Percentiles rank a stretch among this genome's conserved stretches.
These are phyloP conservation scores for Symphodus melops DNA, from an alignment of 2,113 vertebrate genomes.

Conservation along the genomic window DNA sequence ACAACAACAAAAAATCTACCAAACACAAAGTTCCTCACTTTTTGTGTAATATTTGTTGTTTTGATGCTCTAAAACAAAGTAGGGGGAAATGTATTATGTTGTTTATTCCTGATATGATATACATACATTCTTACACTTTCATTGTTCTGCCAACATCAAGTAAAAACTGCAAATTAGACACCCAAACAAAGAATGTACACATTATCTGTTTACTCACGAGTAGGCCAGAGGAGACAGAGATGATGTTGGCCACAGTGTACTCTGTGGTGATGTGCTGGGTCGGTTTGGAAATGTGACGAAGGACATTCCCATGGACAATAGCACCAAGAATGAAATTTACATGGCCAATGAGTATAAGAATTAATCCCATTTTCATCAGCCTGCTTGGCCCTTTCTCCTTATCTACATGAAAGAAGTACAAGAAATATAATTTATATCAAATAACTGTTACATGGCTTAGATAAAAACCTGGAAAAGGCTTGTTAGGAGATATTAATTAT, in stretches of 20 bases:
- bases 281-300: slow-evolving; percentile 91
- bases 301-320: slow-evolving; percentile 91
- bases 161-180: neutral
- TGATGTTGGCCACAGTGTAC: slow-evolving; percentile 88
- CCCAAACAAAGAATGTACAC: slow-evolving; percentile 4
- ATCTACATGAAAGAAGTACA: slow-evolving; percentile 75
- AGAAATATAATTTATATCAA: neutral
- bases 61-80: neutral
- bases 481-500: neutral
- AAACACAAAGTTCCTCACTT: no score
- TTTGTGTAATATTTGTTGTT: neutral
- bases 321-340: slow-evolving; percentile 91
- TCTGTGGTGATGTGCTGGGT: slow-evolving; percentile 81
- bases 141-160: neutral
- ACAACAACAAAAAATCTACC: no score
- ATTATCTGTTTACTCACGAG: slow-evolving; percentile 82
- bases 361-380: slow-evolving; percentile 88
- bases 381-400: slow-evolving; percentile 81
- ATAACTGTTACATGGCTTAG: neutral
- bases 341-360: slow-evolving; percentile 91
- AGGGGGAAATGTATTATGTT: neutral
- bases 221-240: slow-evolving; percentile 90
- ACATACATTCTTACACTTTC: no score
- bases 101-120: neutral
- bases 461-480: neutral